Conservation (phyloP, 2,888 invertebrate genomes). For the Merodon equestris region DNA sequence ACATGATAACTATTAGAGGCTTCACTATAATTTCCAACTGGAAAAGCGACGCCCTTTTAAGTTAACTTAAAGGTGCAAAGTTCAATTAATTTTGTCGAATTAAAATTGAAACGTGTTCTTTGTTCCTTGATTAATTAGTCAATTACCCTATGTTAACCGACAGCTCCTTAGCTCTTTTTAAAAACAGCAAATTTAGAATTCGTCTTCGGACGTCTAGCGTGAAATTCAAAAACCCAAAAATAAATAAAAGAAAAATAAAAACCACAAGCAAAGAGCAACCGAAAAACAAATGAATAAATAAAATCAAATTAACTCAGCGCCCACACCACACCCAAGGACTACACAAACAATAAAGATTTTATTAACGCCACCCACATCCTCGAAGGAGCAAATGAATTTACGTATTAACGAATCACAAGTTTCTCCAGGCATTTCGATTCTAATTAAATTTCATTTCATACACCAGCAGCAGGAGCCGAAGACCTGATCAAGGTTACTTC, state of each 20-base stretch:
- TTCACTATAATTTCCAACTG: too few species aligned
- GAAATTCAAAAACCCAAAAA: too few species aligned
- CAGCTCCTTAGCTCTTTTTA: too few species aligned
- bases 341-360: slow-evolving; percentile 48
- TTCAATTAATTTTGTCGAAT: too few species aligned
- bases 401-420: slow-evolving; percentile 53
- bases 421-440: slow-evolving; percentile 44
- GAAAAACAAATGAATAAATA: slow-evolving; percentile 44
- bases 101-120: too few species aligned
- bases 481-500: slow-evolving; percentile 51
- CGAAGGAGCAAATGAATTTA: slow-evolving; percentile 45
- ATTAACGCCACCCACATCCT: slow-evolving; percentile 38
- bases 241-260: background rate
- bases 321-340: background rate
- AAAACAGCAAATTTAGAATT: too few species aligned
- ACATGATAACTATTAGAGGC: too few species aligned
- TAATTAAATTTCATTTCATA: slow-evolving; percentile 60
- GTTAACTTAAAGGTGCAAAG: too few species aligned
- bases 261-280: background rate
- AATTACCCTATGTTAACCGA: too few species aligned
- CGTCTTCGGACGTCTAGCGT: too few species aligned
- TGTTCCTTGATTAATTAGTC: too few species aligned
- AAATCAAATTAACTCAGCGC: slow-evolving; percentile 50
- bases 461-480: slow-evolving; percentile 4
- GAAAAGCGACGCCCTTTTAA: too few species aligned